phyloP scores from a whole-genome alignment of 35 echinoderm and acorn worm genomes.

The Heliocidaris erythrogramma region DNA sequence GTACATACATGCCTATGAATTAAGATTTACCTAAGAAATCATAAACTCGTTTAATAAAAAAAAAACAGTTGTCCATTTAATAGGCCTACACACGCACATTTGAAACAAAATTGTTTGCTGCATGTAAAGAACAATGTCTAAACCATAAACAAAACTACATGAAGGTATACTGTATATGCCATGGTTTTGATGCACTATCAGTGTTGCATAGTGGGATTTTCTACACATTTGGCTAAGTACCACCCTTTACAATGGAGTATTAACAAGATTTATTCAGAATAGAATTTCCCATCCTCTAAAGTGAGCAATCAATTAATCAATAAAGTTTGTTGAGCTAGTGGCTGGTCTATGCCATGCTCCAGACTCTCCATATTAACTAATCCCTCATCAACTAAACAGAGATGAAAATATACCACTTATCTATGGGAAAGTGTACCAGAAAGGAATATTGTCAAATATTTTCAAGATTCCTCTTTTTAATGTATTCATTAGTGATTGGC shows the following conservation, averaged over 20 bases:
- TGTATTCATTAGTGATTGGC: too few species aligned
- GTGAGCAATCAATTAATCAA: background rate
- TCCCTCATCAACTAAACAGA: background rate
- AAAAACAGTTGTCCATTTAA: too few species aligned
- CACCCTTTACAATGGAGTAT: background rate
- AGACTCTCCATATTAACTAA: background rate
- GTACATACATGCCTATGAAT: too few species aligned
- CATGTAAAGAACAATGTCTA: background rate
- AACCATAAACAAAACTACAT: background rate
- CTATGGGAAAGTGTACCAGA: background rate
- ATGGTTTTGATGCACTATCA: background rate
- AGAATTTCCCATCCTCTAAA: background rate
- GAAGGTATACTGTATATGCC: background rate
- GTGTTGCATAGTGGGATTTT: background rate
- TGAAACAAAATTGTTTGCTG: too few species aligned
- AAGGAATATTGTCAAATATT: background rate
- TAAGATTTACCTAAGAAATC: too few species aligned
- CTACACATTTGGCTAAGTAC: constrained; percentile 6
- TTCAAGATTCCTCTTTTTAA: background rate
- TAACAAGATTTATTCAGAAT: background rate
- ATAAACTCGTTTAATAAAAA: too few species aligned
- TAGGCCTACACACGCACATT: too few species aligned
- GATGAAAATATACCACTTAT: background rate
- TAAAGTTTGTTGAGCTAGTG: background rate
- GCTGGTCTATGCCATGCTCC: background rate